Conservation (phyloP, 2,888 invertebrate species). For the Cerastis rubricosa region DNA sequence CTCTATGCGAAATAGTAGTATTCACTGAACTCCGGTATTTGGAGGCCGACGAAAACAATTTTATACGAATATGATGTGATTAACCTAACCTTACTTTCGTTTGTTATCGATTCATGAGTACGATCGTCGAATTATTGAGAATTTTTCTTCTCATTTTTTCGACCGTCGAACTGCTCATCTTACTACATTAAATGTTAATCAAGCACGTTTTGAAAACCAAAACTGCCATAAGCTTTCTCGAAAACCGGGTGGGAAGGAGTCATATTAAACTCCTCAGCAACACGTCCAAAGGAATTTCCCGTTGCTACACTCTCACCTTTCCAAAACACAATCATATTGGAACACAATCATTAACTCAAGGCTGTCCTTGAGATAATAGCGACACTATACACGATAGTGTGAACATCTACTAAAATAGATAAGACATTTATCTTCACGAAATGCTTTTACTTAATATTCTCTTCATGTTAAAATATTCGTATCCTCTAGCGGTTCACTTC, state of each 20-base stretch:
- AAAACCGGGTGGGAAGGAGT: background rate
- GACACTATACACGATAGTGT: background rate
- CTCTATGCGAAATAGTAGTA: too few relatives aligned
- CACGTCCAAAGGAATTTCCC: background rate
- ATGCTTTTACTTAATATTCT: constrained; percentile 25
- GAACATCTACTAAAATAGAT: background rate
- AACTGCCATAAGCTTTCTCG: too few relatives aligned
- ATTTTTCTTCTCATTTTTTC: too few relatives aligned
- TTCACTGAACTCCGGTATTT: too few relatives aligned
- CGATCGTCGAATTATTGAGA: too few relatives aligned
- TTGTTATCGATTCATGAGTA: too few relatives aligned
- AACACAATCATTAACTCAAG: background rate
- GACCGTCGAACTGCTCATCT: too few relatives aligned
- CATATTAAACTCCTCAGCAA: background rate
- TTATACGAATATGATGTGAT: too few relatives aligned
- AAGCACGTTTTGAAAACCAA: background rate
- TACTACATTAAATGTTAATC: background rate
- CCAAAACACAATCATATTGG: background rate
- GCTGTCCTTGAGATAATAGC: background rate
- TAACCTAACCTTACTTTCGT: too few relatives aligned
- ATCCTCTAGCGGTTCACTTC: constrained; percentile 34
- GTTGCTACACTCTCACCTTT: background rate
- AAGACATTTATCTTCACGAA: background rate
- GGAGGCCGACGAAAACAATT: too few relatives aligned
- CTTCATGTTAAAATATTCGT: constrained; percentile 18